A percentile compares a stretch with the other conserved stretches of the same genome.
Conservation (phyloP, 2,113 vertebrate genomes). For the Uropsilus gracilis region DNA sequence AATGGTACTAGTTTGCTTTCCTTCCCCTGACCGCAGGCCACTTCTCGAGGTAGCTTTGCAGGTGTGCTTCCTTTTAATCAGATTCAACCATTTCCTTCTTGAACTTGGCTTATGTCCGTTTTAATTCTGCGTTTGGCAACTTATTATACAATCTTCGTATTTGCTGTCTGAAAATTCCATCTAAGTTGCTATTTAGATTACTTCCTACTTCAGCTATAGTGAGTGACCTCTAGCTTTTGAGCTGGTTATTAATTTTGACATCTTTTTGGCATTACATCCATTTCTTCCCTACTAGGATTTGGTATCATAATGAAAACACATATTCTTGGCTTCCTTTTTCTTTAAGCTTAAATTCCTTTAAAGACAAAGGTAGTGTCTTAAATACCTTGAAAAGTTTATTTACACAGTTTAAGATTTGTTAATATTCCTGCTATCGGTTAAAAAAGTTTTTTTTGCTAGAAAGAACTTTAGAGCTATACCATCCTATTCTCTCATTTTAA, state of each 20-base stretch:
- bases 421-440: constrained; percentile 14
- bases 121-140: background rate
- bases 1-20: background rate
- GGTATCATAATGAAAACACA: constrained; percentile 45
- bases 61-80: background rate
- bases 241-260: constrained; percentile 38
- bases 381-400: constrained; percentile 26
- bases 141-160: constrained; percentile 45
- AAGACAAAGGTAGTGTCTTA: constrained; percentile 32
- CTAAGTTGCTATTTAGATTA: background rate
- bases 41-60: background rate
- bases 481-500: background rate
- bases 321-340: constrained; percentile 60
- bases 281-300: constrained; percentile 59
- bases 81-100: background rate
- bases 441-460: background rate
- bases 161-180: background rate
- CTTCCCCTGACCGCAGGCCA: background rate
- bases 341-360: constrained; percentile 31
- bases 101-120: background rate
- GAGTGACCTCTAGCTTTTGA: background rate
- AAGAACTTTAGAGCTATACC: background rate
- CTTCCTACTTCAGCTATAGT: background rate
- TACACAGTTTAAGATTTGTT: constrained; percentile 18
- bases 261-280: constrained; percentile 31